Evolutionary conservation across 2,888 invertebrate species (phyloP).

Genomic region (Apodemia zela): DNA sequence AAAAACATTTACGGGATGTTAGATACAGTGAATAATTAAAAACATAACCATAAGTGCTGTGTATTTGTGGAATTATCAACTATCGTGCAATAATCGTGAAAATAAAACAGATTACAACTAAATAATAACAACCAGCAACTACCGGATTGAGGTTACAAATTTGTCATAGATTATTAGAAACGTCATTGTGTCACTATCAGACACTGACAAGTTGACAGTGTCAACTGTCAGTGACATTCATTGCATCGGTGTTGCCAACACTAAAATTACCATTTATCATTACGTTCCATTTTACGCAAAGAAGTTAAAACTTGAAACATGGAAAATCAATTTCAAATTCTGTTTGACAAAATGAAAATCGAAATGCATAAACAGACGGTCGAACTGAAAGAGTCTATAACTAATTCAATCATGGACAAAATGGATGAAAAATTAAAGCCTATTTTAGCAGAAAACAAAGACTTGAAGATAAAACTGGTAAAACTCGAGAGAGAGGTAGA

Average conservation of each 20-base stretch:
- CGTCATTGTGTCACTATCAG: background rate
- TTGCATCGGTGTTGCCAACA: background rate
- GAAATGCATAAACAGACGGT: slow-evolving; percentile 5
- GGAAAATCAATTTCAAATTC: background rate
- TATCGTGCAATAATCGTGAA: background rate
- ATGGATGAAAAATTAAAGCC: slow-evolving; percentile 4
- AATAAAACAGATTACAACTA: slow-evolving; percentile 9
- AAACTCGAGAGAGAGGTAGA: background rate
- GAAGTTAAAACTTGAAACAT: background rate
- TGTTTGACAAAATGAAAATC: background rate
- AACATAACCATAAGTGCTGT: background rate
- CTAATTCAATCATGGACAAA: background rate
- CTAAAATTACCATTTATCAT: background rate
- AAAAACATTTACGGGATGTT: background rate
- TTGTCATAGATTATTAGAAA: background rate
- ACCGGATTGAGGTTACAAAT: slow-evolving; percentile 1
- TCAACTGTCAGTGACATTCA: slow-evolving; percentile 1
- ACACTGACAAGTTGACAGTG: background rate
- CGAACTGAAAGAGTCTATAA: background rate
- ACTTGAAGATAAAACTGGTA: background rate
- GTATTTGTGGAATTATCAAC: background rate
- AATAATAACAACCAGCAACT: slow-evolving; percentile 4
- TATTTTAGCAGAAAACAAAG: slow-evolving; percentile 1
- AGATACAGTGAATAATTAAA: background rate
- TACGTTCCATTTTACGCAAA: slow-evolving; percentile 7